phyloP scores from a whole-genome alignment of 2,888 invertebrate genomes.

The Cordylochernes scorpioides region DNA sequence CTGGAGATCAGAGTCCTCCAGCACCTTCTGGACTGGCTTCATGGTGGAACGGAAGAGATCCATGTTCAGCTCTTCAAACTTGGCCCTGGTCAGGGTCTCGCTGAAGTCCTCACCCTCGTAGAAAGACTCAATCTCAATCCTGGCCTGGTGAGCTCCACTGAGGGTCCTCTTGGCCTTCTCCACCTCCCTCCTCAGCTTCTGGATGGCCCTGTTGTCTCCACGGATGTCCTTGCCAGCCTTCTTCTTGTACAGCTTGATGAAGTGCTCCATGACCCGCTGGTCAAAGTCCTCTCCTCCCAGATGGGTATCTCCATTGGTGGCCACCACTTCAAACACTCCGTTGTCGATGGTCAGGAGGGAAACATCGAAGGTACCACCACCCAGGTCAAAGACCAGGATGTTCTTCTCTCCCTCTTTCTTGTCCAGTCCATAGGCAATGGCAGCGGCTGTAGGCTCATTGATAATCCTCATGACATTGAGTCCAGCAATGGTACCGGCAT shows the following conservation, averaged over 20 bases:
- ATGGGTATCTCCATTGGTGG: conserved; percentile 85
- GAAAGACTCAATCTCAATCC: conserved; percentile 95
- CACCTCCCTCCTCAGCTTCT: conserved; percentile 83
- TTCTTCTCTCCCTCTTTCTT: conserved; percentile 95
- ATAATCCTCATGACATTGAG: conserved; percentile 81
- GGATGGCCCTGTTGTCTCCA: conserved; percentile 71
- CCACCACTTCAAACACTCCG: conserved; percentile 78
- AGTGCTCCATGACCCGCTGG: conserved; percentile 93
- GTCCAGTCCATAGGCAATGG: conserved; percentile 86
- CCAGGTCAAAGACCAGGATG: conserved; percentile 90
- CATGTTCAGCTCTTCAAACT: conserved; percentile 95
- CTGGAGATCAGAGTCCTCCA: conserved; percentile 97
- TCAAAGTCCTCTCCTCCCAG: conserved; percentile 96
- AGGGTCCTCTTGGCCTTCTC: conserved; percentile 91
- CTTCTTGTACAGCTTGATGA: conserved; percentile 92
- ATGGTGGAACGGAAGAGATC: conserved; percentile 49
- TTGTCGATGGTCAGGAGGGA: conserved; percentile 92
- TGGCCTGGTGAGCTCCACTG: conserved; percentile 76
- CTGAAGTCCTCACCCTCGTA: conserved; percentile 95
- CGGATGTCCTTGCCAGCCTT: conserved; percentile 93
- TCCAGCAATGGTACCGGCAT: conserved; percentile 83
- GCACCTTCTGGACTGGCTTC: conserved; percentile 77
- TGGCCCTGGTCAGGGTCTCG: conserved; percentile 86
- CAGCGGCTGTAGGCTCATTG: conserved; percentile 90
- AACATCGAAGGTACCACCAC: conserved; percentile 98